Evolutionary conservation across 2,888 invertebrate species (phyloP), one percentile per base, ranked within the genome.

Genomic region (Lasioglossum vierecki): DNA sequence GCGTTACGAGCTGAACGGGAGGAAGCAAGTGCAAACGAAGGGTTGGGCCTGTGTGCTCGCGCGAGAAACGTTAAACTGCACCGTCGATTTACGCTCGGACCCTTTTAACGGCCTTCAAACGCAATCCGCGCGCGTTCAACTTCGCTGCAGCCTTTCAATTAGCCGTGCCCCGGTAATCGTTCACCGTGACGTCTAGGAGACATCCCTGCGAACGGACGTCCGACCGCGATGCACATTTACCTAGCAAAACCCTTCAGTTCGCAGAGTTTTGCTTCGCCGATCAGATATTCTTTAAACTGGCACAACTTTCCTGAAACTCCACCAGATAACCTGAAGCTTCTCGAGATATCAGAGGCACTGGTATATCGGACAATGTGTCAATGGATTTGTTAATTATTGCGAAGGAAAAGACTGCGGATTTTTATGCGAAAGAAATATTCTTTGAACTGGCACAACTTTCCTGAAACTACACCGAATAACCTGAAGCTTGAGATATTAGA

Each of bases 11-110:
- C 30, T 15, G 60, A 60, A 30, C 30, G 26, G 63, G 6, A 22
- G 74, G 60, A 70, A 46, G 22, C 83, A 86, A 88, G 81, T 88
- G 86, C 84, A 39, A 53, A 53, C 26, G 26, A 49, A 30, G 41
- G 53, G 72, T 41, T 22, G 53, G 53, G 53, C 22, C 53, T 9
- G n/a, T 53, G 53, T 53, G 22, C 3, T 8, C 53, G 72, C 35
- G 22, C 18, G 4, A 77, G 41, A 63, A 26, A 73, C 63, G 77
- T 83, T 71, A n/a, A 57, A 76, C 39, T 57, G 72, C 57, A 46
- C 53, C 72, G 71, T 18, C 35, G 60, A 80, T 78, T 71, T 76
- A n/a, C 39, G 22, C 2, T 30, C 63, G 18, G 49, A 73, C 46
- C 80, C 53, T 22, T 79, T 39, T 57, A 73, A 72, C 44, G 71